These are phyloP conservation scores for Dicentrarchus labrax DNA, from an alignment of 2,113 vertebrate genomes.

Conservation along the genomic window DNA sequence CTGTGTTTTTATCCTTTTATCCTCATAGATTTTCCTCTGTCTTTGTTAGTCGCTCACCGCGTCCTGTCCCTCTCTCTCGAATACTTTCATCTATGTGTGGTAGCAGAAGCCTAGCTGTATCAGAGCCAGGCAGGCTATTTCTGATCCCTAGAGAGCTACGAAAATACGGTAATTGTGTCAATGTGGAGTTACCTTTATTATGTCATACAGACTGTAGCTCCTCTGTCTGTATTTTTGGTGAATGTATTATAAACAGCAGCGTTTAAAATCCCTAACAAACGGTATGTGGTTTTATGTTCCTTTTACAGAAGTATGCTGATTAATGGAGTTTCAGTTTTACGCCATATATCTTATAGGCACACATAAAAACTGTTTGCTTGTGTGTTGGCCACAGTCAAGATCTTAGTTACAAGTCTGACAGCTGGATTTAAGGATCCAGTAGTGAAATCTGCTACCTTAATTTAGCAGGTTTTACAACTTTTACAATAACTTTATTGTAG, in stretches of 20 bases:
- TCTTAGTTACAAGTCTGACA: no score
- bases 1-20: not conserved
- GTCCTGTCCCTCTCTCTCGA: not conserved
- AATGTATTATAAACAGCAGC: not conserved
- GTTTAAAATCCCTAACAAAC: not conserved
- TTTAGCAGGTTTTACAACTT: no score
- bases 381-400: no score
- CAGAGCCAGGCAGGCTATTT: slow-evolving; percentile 13
- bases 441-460: no score
- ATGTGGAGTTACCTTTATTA: not conserved
- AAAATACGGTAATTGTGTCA: not conserved
- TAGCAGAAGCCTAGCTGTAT: slow-evolving; percentile 11
- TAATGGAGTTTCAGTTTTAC: no score
- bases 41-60: not conserved
- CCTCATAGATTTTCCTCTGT: not conserved
- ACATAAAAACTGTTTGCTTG: no score
- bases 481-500: not conserved
- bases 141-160: slow-evolving; percentile 7
- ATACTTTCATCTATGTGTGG: slow-evolving; percentile 3
- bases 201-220: not conserved
- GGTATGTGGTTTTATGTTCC: not conserved
- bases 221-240: not conserved
- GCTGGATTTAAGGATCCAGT: no score
- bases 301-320: not conserved
- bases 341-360: no score